Evolutionary conservation across 2,797 vertebrate genomes (phyloP).

Genomic region (Premnoplex brunnescens): DNA sequence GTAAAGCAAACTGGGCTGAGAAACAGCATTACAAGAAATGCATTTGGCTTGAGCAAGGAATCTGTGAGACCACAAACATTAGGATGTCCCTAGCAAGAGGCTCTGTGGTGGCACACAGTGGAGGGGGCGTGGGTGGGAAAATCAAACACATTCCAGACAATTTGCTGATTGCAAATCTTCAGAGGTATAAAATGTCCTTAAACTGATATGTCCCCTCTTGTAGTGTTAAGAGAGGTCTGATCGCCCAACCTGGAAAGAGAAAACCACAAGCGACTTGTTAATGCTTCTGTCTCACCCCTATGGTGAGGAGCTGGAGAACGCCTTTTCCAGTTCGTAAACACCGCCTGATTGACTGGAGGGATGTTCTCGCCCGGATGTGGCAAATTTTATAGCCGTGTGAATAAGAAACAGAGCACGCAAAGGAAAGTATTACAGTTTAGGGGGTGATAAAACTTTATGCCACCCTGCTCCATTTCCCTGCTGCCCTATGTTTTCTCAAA

Average conservation of each 20-base stretch:
- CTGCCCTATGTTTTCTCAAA: background rate
- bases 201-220: background rate
- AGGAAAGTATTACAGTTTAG: constrained; percentile 48
- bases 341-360: constrained; percentile 11
- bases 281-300: background rate
- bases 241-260: constrained; percentile 19
- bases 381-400: constrained; percentile 27
- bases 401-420: constrained; percentile 48
- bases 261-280: constrained; percentile 33
- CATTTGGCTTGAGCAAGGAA: constrained; percentile 10
- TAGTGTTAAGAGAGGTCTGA: background rate
- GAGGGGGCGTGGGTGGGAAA: background rate
- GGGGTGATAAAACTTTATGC: background rate
- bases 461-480: background rate
- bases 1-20: constrained; percentile 55
- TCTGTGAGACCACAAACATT: constrained; percentile 1
- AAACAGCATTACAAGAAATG: constrained; percentile 44
- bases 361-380: background rate
- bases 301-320: background rate
- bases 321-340: constrained; percentile 40
- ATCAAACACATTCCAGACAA: constrained; percentile 24
- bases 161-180: constrained; percentile 43
- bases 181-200: constrained; percentile 32
- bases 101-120: background rate
- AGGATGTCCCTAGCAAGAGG: constrained; percentile 15